Conservation (phyloP, 2,888 invertebrate genomes). For the Cheilosia grossa region DNA sequence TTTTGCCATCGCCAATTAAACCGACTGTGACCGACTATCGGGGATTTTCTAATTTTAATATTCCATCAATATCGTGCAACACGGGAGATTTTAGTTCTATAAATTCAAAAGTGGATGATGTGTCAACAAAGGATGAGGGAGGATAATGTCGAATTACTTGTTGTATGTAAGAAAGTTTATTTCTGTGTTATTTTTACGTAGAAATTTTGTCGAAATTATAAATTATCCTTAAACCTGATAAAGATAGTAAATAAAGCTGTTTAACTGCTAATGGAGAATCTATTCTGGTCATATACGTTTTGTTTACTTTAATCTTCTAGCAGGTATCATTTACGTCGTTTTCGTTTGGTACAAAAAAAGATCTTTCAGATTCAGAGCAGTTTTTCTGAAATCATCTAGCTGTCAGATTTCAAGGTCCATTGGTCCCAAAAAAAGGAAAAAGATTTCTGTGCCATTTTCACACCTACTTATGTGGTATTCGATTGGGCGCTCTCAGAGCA, state of each 20-base stretch:
- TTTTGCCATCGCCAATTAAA: conserved; percentile 86
- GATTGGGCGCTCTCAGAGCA: no score
- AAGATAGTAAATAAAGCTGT: conserved; percentile 54
- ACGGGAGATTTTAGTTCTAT: conserved; percentile 85
- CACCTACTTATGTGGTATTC: no score
- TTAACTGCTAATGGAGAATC: conserved; percentile 26
- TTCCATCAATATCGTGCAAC: conserved; percentile 87
- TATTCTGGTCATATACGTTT: not conserved
- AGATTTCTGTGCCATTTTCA: no score
- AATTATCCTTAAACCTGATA: conserved; percentile 49
- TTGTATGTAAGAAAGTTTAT: conserved; percentile 38
- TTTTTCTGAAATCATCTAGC: no score
- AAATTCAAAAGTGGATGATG: conserved; percentile 51
- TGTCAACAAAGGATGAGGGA: conserved; percentile 50
- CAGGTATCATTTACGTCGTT: no score
- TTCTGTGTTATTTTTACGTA: conserved; percentile 73
- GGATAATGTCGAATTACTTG: conserved; percentile 34
- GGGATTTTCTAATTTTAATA: conserved; percentile 86
- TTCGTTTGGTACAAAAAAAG: no score
- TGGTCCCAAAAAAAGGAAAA: no score
- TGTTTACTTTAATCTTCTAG: not conserved
- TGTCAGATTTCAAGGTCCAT: no score
- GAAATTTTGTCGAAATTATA: conserved; percentile 64
- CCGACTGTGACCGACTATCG: conserved; percentile 85
- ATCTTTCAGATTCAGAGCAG: no score